Percentiles rank a stretch among this genome's conserved stretches.
Conservation (phyloP, 2,888 invertebrate genomes). For the Candidula unifasciata region DNA sequence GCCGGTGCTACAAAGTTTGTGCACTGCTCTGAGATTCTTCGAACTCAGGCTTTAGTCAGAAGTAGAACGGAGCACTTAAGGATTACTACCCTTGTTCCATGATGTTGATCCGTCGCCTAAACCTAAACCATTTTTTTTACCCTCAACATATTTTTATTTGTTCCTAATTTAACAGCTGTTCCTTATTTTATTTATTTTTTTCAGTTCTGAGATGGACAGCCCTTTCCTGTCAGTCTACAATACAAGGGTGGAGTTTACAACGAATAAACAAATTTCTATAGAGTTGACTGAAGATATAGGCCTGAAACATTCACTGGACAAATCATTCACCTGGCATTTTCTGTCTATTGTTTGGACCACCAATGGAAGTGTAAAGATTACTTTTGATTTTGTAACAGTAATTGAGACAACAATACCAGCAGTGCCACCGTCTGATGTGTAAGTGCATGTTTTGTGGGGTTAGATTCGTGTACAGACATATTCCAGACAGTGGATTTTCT, state of each 20-base stretch:
- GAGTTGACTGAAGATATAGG: not conserved
- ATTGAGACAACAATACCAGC: not conserved
- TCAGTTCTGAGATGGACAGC: not conserved
- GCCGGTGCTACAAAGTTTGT: no score
- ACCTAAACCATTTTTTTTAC: no score
- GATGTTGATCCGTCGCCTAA: no score
- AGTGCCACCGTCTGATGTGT: not conserved
- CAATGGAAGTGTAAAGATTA: slow-evolving; percentile 1
- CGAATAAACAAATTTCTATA: not conserved
- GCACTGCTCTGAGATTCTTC: no score
- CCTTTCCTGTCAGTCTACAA: slow-evolving; percentile 23
- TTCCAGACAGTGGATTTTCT: no score
- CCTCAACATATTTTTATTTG: no score
- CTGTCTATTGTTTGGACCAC: slow-evolving; percentile 11
- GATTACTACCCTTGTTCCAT: no score
- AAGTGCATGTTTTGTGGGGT: not conserved
- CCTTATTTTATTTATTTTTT: not conserved
- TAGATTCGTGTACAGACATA: no score
- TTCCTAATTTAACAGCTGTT: not conserved
- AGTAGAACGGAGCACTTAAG: no score
- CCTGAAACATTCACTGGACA: not conserved
- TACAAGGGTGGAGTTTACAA: not conserved
- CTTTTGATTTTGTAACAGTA: not conserved
- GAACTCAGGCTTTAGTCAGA: no score
- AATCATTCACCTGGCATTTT: slow-evolving; percentile 15